Conservation (phyloP, 2,888 invertebrate genomes). For the Stratiomys singularior region DNA sequence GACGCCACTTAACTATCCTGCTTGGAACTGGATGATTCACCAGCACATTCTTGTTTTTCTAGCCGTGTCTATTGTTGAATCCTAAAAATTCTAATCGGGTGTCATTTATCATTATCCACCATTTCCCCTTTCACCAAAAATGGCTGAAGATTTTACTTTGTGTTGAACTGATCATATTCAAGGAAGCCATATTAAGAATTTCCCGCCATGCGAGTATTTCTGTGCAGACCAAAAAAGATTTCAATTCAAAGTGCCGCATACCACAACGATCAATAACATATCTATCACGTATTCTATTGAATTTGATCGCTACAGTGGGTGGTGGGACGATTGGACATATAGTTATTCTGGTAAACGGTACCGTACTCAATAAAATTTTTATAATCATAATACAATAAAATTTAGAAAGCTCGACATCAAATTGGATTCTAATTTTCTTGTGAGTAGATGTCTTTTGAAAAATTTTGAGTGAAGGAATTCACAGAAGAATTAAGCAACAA, state of each 20-base stretch:
- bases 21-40: too few species aligned
- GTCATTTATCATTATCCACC: not conserved
- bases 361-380: not conserved
- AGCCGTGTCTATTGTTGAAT: conserved; percentile 4
- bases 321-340: not conserved
- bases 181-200: conserved; percentile 25
- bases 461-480: too few species aligned
- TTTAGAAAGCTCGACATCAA: too few species aligned
- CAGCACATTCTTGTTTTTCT: too few species aligned
- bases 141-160: conserved; percentile 6
- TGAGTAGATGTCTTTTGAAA: too few species aligned
- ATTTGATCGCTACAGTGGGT: not conserved
- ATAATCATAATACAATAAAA: too few species aligned
- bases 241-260: conserved; percentile 8
- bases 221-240: conserved; percentile 8
- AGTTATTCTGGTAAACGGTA: not conserved
- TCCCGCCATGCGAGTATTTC: not conserved
- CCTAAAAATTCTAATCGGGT: conserved; percentile 25
- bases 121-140: conserved; percentile 35
- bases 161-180: not conserved
- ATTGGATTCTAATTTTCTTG: too few species aligned
- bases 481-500: too few species aligned
- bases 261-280: not conserved
- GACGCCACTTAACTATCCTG: too few species aligned
- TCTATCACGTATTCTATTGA: not conserved